Evolutionary conservation across 2,797 vertebrate genomes (phyloP).

Genomic region (Poecilia velifera): DNA sequence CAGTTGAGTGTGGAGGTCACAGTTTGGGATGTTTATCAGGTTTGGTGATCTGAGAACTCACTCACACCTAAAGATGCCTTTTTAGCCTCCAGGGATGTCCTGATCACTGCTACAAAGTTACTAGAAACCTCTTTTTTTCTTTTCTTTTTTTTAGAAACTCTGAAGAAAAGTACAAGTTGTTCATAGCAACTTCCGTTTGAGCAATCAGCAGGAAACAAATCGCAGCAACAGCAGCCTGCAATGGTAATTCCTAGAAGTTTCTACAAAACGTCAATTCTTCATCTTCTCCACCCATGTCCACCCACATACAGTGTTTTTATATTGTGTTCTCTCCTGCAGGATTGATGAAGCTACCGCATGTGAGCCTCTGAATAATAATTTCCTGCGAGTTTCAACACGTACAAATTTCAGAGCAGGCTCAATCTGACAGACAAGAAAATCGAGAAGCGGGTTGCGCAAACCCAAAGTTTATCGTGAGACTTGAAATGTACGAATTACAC

Average conservation of each 20-base stretch:
- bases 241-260: not conserved
- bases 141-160: not conserved
- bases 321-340: not conserved
- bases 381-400: not conserved
- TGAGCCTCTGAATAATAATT: not conserved
- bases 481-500: slow-evolving; percentile 7
- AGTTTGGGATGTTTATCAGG: not conserved
- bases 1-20: not conserved
- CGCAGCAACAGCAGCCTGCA: not conserved
- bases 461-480: not conserved
- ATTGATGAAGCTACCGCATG: not conserved
- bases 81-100: not conserved
- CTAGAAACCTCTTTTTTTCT: not conserved
- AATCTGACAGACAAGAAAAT: not conserved
- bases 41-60: not conserved
- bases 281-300: not conserved
- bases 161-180: not conserved
- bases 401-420: not conserved
- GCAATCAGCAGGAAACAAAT: not conserved
- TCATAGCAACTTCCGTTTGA: not conserved
- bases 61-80: not conserved
- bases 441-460: not conserved
- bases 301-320: not conserved
- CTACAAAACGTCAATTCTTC: not conserved
- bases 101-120: not conserved